These are phyloP conservation scores for Azorinus chamasolen DNA, from an alignment of 2,888 invertebrate genomes.

Conservation along the genomic window DNA sequence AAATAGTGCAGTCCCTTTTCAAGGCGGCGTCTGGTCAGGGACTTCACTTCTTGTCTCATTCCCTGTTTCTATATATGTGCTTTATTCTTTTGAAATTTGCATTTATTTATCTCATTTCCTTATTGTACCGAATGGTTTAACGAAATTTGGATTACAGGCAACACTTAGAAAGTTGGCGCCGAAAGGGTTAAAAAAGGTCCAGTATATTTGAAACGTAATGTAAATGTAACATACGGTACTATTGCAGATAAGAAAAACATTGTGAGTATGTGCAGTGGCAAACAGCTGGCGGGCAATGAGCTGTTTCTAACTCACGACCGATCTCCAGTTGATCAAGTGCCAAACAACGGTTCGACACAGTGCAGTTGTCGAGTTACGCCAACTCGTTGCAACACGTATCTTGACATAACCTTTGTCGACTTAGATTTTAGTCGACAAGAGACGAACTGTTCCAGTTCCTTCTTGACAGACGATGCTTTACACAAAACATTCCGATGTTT, in stretches of 20 bases:
- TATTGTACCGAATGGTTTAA: too few species aligned
- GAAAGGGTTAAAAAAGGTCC: too few species aligned
- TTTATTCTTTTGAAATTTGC: too few species aligned
- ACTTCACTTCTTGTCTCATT: too few species aligned
- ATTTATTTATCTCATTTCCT: too few species aligned
- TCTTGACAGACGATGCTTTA: not conserved
- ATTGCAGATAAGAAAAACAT: slow-evolving; percentile 14
- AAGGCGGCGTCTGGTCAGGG: too few species aligned
- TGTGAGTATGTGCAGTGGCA: slow-evolving; percentile 1
- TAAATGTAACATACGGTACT: too few species aligned
- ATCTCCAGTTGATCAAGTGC: slow-evolving; percentile 4
- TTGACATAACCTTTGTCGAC: slow-evolving; percentile 7
- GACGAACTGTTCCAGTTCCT: slow-evolving; percentile 7
- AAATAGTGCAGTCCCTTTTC: too few species aligned
- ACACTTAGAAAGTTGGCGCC: too few species aligned
- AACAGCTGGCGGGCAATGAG: not conserved
- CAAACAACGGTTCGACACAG: slow-evolving; percentile 11
- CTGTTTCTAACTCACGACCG: slow-evolving; percentile 19
- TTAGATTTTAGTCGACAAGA: not conserved
- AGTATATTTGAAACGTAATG: too few species aligned
- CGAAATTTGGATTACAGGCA: too few species aligned
- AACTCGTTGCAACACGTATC: slow-evolving; percentile 1
- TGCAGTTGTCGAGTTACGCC: slow-evolving; percentile 19
- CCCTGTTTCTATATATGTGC: too few species aligned
- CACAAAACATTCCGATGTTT: not conserved